Conservation (phyloP, 1,140 invertebrate genomes). For the Brachionus asplanchnoidis region DNA sequence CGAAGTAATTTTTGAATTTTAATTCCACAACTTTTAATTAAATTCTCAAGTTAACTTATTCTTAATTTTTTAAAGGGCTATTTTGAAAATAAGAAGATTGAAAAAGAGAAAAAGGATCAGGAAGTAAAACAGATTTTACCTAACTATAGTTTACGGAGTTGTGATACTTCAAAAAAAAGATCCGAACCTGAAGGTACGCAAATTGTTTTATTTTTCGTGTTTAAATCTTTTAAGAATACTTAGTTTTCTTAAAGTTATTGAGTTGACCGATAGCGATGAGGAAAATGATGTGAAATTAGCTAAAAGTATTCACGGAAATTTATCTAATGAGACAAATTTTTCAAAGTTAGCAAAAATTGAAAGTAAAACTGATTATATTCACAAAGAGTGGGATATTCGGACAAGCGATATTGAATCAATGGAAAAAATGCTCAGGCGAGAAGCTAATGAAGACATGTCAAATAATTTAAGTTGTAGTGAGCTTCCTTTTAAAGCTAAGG, state of each 20-base stretch:
- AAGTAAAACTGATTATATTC: not conserved
- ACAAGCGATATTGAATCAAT: not conserved
- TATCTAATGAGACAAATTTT: not conserved
- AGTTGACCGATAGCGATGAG: not conserved
- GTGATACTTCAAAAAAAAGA: not conserved
- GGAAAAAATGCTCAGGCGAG: not conserved
- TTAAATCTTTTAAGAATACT: not conserved
- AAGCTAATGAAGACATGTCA: not conserved
- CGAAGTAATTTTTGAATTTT: not conserved
- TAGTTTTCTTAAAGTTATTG: not conserved
- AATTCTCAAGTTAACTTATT: not conserved
- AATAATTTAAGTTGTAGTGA: not conserved
- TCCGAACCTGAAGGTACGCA: constrained; percentile 4
- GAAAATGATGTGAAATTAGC: not conserved
- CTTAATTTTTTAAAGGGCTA: not conserved
- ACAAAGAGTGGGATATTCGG: not conserved
- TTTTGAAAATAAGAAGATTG: not conserved
- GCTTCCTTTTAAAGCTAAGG: not conserved
- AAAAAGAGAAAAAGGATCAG: not conserved
- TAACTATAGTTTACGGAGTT: not conserved
- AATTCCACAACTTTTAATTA: too few relatives aligned
- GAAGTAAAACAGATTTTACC: not conserved
- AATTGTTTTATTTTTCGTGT: not conserved
- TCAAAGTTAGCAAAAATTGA: not conserved
- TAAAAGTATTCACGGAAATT: not conserved